Evolutionary conservation across 2,888 invertebrate genomes (phyloP).

Genomic region (Proisotoma minuta): DNA sequence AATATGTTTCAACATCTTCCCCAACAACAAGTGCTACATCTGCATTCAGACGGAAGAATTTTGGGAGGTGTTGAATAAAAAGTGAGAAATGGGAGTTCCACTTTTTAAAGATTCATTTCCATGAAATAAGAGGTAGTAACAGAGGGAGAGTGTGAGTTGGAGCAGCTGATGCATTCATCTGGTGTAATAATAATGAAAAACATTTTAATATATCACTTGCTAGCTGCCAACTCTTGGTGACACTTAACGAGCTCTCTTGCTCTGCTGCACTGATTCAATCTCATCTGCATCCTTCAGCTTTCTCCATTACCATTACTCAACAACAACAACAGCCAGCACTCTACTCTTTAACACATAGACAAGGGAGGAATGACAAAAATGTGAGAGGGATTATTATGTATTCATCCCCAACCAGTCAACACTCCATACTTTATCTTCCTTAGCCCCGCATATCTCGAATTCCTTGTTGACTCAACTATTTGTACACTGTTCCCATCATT

Average conservation of each 20-base stretch:
- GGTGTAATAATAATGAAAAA: no score
- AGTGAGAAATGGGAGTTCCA: no score
- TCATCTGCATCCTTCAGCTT: neutral
- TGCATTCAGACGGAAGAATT: no score
- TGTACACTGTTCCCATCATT: neutral
- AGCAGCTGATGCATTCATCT: neutral
- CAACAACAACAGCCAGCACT: neutral
- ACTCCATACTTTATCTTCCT: neutral
- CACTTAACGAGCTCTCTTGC: slow-evolving; percentile 12
- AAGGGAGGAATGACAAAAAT: slow-evolving; percentile 2
- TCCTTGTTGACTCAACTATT: neutral
- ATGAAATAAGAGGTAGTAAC: neutral
- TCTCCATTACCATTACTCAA: neutral
- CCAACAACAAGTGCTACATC: no score
- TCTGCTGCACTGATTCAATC: slow-evolving; percentile 15
- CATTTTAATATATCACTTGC: no score
- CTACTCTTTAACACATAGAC: neutral
- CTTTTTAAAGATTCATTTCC: slow-evolving; percentile 13
- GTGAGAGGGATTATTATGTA: neutral
- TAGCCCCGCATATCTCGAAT: neutral
- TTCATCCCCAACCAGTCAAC: neutral
- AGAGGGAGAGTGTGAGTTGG: neutral
- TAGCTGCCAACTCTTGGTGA: no score
- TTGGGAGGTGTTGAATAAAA: no score
- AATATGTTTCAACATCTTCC: no score